Base-by-base conservation (phyloP, 1,140 invertebrate genomes). In the Solenopsis invicta region DNA sequence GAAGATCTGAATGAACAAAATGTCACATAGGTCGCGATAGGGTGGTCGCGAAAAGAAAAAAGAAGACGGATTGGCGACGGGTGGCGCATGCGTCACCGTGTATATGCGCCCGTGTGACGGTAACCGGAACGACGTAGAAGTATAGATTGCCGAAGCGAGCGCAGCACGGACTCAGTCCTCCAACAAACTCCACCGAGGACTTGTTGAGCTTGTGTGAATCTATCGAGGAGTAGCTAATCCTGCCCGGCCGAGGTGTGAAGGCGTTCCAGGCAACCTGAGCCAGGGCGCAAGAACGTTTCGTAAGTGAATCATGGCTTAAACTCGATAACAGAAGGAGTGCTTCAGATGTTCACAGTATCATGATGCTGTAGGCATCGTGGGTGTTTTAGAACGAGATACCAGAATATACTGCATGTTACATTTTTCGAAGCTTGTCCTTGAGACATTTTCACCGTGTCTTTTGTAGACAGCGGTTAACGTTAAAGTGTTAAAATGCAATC, bases 71-170 rank as follows among this genome's bases (percentile, higher is more conserved):
- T 34, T 37, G 56, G 48, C 21, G 13, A 21, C 29, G 18, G 59
- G 81, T 59, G 50, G 87, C 92, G 93, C 93, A 87, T 93, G 93
- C 93, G 93, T 86, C 67, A 18, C 18, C 10, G 21, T 50, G 66
- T 64, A 59, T 61, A 89, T 89, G 91, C 92, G 92, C 92, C 77
- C 92, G 88, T 89, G 92, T 87, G 89, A 92, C 72, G 89, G 89
- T 75, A 89, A 91, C 87, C 89, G 86, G 90, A 93, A 91, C 92
- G 82, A 87, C 90, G 90, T 88, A 78, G 80, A 90, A 93, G 94
- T 94, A 94, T 94, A 94, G 94, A 94, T 94, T 93, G 93, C 82
- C 89, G 72, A 86, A 81, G 89, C 69, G 21, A 77, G 69, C 84
- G 86, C 85, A 50, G 82, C 86, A 92, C 82, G 69, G 80, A 88